Conservation (phyloP, 2,888 invertebrate species). For the Parnassius mnemosyne region DNA sequence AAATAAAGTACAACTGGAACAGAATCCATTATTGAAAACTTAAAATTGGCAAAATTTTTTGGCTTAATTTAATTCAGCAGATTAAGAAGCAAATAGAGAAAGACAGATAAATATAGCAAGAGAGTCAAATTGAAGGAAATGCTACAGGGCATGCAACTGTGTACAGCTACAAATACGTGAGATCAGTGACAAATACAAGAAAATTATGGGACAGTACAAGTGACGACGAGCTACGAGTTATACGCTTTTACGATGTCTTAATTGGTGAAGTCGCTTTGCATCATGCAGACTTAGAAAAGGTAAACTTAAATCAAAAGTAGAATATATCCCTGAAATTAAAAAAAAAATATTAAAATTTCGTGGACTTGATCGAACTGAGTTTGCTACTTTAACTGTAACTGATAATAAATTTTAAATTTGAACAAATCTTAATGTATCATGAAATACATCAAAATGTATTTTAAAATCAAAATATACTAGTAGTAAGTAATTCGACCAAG, state of each 20-base stretch:
- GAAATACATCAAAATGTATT: too few species aligned
- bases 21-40: neutral
- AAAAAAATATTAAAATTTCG: conserved; percentile 9
- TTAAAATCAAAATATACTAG: too few species aligned
- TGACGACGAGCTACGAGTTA: conserved; percentile 61
- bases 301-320: neutral
- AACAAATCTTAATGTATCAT: too few species aligned
- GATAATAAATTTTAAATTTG: too few species aligned
- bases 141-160: conserved; percentile 21
- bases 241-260: conserved; percentile 73
- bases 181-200: conserved; percentile 54
- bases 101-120: conserved; percentile 18
- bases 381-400: too few species aligned
- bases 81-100: conserved; percentile 12
- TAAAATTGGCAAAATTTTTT: neutral
- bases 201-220: conserved; percentile 53
- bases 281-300: conserved; percentile 46
- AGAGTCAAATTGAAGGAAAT: conserved; percentile 16
- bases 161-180: conserved; percentile 13
- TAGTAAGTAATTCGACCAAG: conserved; percentile 28
- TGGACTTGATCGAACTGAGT: conserved; percentile 22
- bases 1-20: neutral
- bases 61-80: conserved; percentile 5
- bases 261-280: conserved; percentile 59
- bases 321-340: conserved; percentile 16